phyloP scores from a whole-genome alignment of 1,140 invertebrate genomes.

The Aphelenchoides fujianensis region DNA sequence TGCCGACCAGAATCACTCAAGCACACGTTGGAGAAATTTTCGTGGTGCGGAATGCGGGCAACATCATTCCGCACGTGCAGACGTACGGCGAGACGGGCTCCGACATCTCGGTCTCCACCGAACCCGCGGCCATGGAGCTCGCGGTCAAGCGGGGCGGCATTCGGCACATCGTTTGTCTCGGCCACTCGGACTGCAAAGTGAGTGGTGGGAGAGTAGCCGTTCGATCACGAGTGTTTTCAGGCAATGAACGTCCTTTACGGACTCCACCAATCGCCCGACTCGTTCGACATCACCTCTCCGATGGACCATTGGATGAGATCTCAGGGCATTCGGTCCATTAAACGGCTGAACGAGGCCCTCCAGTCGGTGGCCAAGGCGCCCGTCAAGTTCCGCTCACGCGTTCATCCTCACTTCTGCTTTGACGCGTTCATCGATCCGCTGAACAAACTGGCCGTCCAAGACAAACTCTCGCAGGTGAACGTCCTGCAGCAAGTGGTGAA shows the following conservation, averaged over 20 bases:
- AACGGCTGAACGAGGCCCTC: constrained; percentile 74
- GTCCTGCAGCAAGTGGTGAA: constrained; percentile 87
- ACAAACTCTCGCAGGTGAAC: constrained; percentile 91
- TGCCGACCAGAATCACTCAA: constrained; percentile 86
- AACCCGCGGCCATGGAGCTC: constrained; percentile 85
- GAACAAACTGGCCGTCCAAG: constrained; percentile 78
- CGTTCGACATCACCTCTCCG: constrained; percentile 77
- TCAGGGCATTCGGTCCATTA: constrained; percentile 75
- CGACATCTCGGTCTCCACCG: constrained; percentile 68
- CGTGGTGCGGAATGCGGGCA: constrained; percentile 87
- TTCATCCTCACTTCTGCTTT: constrained; percentile 71
- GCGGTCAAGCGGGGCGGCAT: constrained; percentile 87
- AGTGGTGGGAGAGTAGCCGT: not conserved
- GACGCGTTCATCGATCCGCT: constrained; percentile 89
- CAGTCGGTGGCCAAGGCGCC: not conserved
- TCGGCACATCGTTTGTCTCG: constrained; percentile 86
- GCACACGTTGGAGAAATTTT: constrained; percentile 92
- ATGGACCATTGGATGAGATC: constrained; percentile 82
- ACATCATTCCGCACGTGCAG: constrained; percentile 74
- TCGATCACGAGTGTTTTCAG: constrained; percentile 35
- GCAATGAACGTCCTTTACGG: constrained; percentile 85
- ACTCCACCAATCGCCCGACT: constrained; percentile 73
- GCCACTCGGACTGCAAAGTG: constrained; percentile 87
- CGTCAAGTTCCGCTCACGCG: not conserved
- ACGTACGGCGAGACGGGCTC: constrained; percentile 2